Evolutionary conservation across 1,140 invertebrate species (phyloP), one percentile per base, ranked within the genome.

Genomic region (Ptiloglossa arizonensis): DNA sequence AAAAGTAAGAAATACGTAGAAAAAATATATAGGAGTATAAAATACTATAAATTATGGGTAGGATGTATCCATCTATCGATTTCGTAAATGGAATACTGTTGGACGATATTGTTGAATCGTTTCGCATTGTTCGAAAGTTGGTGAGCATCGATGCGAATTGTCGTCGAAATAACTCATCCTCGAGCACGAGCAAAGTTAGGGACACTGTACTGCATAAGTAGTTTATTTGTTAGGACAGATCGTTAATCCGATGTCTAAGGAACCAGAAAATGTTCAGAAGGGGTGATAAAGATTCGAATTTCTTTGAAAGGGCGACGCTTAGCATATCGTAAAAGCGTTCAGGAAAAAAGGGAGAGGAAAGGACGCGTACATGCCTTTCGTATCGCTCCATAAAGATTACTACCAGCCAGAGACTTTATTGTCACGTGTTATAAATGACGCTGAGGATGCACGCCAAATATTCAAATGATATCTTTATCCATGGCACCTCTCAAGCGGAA

Each of bases 401-500:
- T 91, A 89, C 88, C 85, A 84, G 84, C 86, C 80, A 78, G 88
- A 71, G 81, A 82, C 87, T 91, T 92, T 92, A 92, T 92, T 92
- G 91, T 92, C 91, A 90, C 88, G 87, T 90, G 90, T 92, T 91
- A 92, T 92, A 92, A 92, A 92, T 92, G 90, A 92, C 87, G 83
- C 76, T 81, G 83, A 87, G 87, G 89, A 89, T 86, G 87, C 88
- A 90, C 87, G 89, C 82, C 86, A 89, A 87, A 89, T 90, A 92
- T 92, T 92, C 91, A 92, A 92, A 92, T 92, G 89, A 86, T 88
- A 92, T 89, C 91, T 92, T 92, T 92, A 92, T 91, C 89, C 90
- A 86, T 70, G 86, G 74, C 79, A 90, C 85, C 87, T 91, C 88
- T 90, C 87, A 87, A 84, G 89, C 86, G 91, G 88, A 91, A 92